Conservation (phyloP, 2,113 vertebrate species). For the Columba janthina region DNA sequence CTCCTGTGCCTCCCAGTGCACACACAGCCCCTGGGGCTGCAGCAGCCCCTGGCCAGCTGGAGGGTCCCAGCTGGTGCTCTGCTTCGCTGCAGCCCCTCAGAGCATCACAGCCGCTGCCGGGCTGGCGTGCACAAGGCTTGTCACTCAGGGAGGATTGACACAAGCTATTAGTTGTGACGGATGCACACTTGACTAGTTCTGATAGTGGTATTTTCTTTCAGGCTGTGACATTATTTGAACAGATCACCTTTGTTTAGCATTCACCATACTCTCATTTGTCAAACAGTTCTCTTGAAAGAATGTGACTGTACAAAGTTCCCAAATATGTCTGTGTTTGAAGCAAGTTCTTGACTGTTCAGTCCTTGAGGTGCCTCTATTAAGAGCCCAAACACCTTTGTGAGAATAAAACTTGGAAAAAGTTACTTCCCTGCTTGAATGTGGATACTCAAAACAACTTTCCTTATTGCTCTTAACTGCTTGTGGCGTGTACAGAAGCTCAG, state of each 20-base stretch:
- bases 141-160: slow-evolving; percentile 29
- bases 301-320: neutral
- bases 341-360: neutral
- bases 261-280: neutral
- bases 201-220: slow-evolving; percentile 8
- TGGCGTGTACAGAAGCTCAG: neutral
- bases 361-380: neutral
- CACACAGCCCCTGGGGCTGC: neutral
- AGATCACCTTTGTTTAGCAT: slow-evolving; percentile 47
- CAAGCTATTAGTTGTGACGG: neutral
- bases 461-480: neutral
- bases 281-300: neutral
- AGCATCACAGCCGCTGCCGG: neutral
- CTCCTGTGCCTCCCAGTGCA: neutral
- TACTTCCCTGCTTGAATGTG: neutral
- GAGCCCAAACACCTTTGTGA: neutral
- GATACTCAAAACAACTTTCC: neutral
- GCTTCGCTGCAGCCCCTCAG: neutral
- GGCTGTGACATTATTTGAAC: slow-evolving; percentile 39
- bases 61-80: slow-evolving; percentile 45
- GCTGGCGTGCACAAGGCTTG: neutral
- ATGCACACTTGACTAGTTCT: neutral
- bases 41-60: slow-evolving; percentile 1
- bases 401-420: neutral
- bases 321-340: neutral